Evolutionary conservation across 2,797 vertebrate genomes (phyloP), one percentile per base, ranked within the genome.

Genomic region (Pristis pectinata): DNA sequence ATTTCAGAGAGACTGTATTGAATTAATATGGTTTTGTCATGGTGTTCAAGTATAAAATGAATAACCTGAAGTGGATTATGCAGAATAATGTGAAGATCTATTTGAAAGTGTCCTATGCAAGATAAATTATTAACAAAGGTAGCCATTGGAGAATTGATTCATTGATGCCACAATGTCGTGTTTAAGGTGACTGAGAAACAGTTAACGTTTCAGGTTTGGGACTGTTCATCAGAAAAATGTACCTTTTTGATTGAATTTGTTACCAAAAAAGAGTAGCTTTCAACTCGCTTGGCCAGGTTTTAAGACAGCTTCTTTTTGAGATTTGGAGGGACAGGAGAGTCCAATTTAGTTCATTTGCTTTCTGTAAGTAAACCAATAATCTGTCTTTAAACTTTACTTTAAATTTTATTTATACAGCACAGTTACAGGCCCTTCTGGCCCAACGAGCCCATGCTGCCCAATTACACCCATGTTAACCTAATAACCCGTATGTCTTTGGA

Each of bases 311-410:
- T 61, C 30, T 76, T 79, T 77, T 15, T 79, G 30, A 79, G n/a
- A 53, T 83, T 49, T 49, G 41, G 80, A 22, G 37, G 49, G 53
- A 87, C 61, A 56, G 5, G 30, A 87, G n/a, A 91, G n/a, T 37
- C 87, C 34, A 34, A 64, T 91, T 64, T 64, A 64, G 59, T 91
- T 91, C 22, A 91, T n/a, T 37, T 37, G 59, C 56, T 24, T 64
- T 37, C 87, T 91, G 87, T 91, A 64, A 91, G 87, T 67, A 91
- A 64, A 91, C 22, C 59, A 64, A 91, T 91, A 37, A 67, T 91
- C 34, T 67, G 87, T 64, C 87, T 87, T 61, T 56, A n/a, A n/a
- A n/a, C n/a, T n/a, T n/a, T n/a, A n/a, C n/a, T n/a, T n/a, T n/a
- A n/a, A n/a, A n/a, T n/a, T n/a, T n/a, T n/a, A n/a, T n/a, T n/a